Base-by-base conservation (phyloP, 1,140 invertebrate genomes). In the Panonychus citri region DNA sequence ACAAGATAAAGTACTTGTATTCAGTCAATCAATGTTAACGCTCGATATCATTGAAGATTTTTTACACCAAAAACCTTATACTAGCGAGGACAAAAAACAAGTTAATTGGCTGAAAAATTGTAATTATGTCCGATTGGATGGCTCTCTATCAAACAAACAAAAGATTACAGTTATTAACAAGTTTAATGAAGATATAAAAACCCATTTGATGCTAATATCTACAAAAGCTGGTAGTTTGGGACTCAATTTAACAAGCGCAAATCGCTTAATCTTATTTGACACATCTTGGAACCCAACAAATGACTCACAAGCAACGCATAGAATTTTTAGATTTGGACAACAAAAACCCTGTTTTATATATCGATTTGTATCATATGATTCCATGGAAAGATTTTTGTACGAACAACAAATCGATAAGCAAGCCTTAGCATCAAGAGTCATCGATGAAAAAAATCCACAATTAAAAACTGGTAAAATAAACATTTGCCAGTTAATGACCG, bases 251-350 rank as follows among this genome's bases (percentile, higher is more conserved):
- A 66, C 77, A 24, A 93, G 91, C 26, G 94, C 94, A 0, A 97
- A 95, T 73, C 73, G 94, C 51, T 93, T 96, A 0, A 83, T 98
- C 25, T 89, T 99, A 30, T 84, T 97, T 65, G 94, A 99, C 73
- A 93, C 91, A 37, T 94, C 88, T 3, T 98, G 93, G 91, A 98
- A 99, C 73, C 94, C 94, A n/a, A 96, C 91, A 65, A 90, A 97
- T 68, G 93, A 98, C 67, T 93, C 90, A 1, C 93, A 98, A 60
- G 91, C 93, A 53, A 89, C 98, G 1, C 98, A 93, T 69, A 73
- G 94, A 63, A 88, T 98, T 39, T 98, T 96, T 68, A 77, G 89
- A 68, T 96, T 94, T 69, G 91, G 93, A 0, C 93, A 98, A 69
- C 76, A 78, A 60, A 96, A 94, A 67, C 82, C 81, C 1, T 91